Base-by-base conservation (phyloP, 2,797 vertebrate genomes). In the Garrulus glandarius region DNA sequence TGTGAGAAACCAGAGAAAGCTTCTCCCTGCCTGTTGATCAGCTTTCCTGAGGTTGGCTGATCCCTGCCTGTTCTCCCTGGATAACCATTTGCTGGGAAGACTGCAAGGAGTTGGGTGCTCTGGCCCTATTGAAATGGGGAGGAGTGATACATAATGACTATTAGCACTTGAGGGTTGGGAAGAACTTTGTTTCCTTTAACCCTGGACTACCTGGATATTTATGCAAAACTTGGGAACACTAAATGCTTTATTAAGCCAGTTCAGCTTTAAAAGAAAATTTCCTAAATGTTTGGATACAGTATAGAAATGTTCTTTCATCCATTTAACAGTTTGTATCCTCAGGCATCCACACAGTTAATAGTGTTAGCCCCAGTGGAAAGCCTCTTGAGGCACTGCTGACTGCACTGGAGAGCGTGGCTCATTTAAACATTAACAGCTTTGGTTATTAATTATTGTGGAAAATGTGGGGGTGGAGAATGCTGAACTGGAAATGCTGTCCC, bases 371-470 rank as follows among this genome's bases (percentile, higher is more conserved):
- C 82, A 61, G 20, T 22, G 46, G 93, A 94, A 88, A 92, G 49
- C 84, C 89, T 89, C 89, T 78, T 46, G 79, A 64, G 93, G 69
- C 43, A 2, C 9, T 91, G 75, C 64, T 87, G 85, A 74, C 90
- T 91, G 87, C 67, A 14, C 60, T 76, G 41, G 89, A 92, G 82
- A 92, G 71, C 0, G 0, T 56, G 91, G 95, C 83, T 94, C 92
- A 81, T 82, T 95, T 81, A 91, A 97, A 88, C 84, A 59, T 88
- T 89, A 89, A 81, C 89, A 84, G 79, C 92, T 92, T 94, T 81
- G 72, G 91, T 93, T 90, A 93, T 95, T 96, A 93, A 94, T 96
- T 96, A 87, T 79, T 91, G 87, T 95, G 89, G 84, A 95, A 92
- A 74, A 60, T 7, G 56, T 49, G 53, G 52, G 64, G 41, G 78